Conservation (phyloP, 53 echinoderm and acorn worm species). For the Paelopatides confundens region DNA sequence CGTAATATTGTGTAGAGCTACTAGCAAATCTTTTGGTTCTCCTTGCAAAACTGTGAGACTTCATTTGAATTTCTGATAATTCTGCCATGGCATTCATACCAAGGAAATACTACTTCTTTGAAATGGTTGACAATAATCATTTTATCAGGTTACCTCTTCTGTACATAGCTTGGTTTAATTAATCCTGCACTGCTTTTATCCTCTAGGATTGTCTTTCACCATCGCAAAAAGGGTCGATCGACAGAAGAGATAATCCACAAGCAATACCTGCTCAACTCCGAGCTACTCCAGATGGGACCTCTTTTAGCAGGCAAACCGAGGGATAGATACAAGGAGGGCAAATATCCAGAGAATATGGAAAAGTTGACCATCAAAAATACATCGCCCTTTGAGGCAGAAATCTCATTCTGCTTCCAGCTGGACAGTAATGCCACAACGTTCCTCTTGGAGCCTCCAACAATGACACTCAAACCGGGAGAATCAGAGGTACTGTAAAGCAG, state of each 20-base stretch:
- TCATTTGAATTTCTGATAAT: no score
- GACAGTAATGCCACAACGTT: slow-evolving; percentile 92
- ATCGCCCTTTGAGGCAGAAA: slow-evolving; percentile 93
- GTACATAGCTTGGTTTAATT: no score
- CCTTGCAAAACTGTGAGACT: no score
- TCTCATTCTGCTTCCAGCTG: slow-evolving; percentile 96
- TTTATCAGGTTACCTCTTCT: no score
- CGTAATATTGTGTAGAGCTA: no score
- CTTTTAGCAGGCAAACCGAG: slow-evolving; percentile 95
- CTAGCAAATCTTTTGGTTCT: no score
- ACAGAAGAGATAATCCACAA: slow-evolving; percentile 98
- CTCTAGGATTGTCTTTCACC: slow-evolving; percentile 91
- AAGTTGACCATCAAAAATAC: slow-evolving; percentile 94
- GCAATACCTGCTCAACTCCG: slow-evolving; percentile 94
- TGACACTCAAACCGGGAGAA: slow-evolving; percentile 91
- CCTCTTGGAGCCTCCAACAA: slow-evolving; percentile 85
- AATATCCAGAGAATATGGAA: slow-evolving; percentile 98
- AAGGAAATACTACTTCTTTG: no score
- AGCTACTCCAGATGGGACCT: slow-evolving; percentile 94
- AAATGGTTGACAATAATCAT: no score
- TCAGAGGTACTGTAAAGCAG: slow-evolving; percentile 71
- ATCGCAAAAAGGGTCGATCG: slow-evolving; percentile 95
- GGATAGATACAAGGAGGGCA: slow-evolving; percentile 98
- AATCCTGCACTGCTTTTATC: background rate
- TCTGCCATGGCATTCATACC: no score